phyloP scores from a whole-genome alignment of 2,888 invertebrate genomes.

The Lasioglossum villosulum region DNA sequence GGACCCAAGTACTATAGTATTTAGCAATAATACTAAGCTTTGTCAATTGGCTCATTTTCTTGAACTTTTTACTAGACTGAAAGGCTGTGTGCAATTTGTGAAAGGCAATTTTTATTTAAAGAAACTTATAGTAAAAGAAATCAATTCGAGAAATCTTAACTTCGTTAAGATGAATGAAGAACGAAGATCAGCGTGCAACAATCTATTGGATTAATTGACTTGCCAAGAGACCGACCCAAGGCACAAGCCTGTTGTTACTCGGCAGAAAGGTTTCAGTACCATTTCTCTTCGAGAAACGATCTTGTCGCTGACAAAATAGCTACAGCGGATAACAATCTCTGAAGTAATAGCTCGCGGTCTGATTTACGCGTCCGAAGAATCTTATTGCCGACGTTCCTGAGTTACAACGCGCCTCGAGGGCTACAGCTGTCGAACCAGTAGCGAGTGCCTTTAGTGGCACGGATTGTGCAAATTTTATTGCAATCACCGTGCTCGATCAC shows the following conservation, averaged over 20 bases:
- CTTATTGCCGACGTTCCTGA: conserved; percentile 62
- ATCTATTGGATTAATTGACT: conserved; percentile 16
- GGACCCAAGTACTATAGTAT: not conserved
- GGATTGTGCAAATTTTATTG: conserved; percentile 47
- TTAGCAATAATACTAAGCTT: not conserved
- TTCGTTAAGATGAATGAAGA: not conserved
- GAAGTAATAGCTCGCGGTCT: conserved; percentile 34
- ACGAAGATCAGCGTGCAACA: not conserved
- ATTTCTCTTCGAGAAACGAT: conserved; percentile 46
- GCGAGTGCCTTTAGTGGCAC: conserved; percentile 36
- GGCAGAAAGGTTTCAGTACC: conserved; percentile 11
- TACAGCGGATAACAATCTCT: conserved; percentile 46
- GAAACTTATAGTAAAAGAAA: not conserved
- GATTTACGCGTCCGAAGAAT: conserved; percentile 53
- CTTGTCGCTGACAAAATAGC: conserved; percentile 47
- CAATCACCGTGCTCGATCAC: conserved; percentile 13
- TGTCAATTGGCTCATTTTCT: too few species aligned
- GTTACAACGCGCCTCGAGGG: conserved; percentile 60
- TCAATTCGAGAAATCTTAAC: not conserved
- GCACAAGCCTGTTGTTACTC: not conserved
- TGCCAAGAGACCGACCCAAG: not conserved
- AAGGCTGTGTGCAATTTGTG: too few species aligned
- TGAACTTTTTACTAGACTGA: too few species aligned
- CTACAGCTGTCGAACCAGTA: conserved; percentile 59
- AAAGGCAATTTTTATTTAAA: not conserved